Evolutionary conservation across 1,140 invertebrate species (phyloP).

Genomic region (Drosophila bifasciata): DNA sequence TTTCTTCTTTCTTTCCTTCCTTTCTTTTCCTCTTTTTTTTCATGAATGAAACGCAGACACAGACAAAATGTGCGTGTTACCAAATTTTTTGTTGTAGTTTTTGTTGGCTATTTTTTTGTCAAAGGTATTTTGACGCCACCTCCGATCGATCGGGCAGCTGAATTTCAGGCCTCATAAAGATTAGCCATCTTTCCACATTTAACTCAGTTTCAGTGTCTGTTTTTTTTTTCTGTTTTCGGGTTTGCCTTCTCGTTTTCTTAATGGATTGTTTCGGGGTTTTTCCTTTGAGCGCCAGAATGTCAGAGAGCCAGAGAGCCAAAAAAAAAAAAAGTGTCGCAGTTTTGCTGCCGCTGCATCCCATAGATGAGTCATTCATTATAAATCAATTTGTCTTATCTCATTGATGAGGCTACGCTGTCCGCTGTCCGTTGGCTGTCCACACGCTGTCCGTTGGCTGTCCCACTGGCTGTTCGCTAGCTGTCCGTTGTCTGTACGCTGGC

Average conservation of each 20-base stretch:
- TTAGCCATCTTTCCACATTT: conserved; percentile 77
- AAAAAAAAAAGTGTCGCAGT: conserved; percentile 41
- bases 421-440: conserved; percentile 19
- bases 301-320: conserved; percentile 1
- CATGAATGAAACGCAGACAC: conserved; percentile 65
- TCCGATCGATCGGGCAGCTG: conserved; percentile 63
- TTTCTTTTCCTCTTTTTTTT: conserved; percentile 56
- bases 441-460: no score
- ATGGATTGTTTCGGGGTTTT: conserved; percentile 41
- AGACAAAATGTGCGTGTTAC: conserved; percentile 19
- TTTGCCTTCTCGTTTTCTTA: conserved; percentile 36
- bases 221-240: conserved; percentile 38
- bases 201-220: conserved; percentile 31
- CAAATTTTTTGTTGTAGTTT: conserved; percentile 30
- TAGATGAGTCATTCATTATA: conserved; percentile 74
- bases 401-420: conserved; percentile 39
- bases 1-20: conserved; percentile 5
- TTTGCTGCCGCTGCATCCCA: conserved; percentile 45
- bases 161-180: conserved; percentile 70
- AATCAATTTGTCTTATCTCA: conserved; percentile 77
- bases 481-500: no score
- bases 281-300: conserved; percentile 12
- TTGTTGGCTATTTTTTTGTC: conserved; percentile 47
- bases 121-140: conserved; percentile 77
- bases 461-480: no score